phyloP scores from a whole-genome alignment of 2,113 vertebrate genomes.

The Sprattus sprattus region DNA sequence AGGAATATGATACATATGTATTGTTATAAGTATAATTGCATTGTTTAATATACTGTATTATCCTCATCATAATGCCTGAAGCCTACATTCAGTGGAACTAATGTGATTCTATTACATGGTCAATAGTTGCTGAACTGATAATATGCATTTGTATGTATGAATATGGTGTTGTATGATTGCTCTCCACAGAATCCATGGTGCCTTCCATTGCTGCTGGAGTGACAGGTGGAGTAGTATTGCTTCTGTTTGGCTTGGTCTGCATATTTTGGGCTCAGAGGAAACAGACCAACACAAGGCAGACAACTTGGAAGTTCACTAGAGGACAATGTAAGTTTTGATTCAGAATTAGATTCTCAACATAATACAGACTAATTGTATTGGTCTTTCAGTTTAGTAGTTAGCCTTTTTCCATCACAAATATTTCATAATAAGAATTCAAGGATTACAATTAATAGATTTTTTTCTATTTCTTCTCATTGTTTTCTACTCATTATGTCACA shows the following conservation, averaged over 20 bases:
- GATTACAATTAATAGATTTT: not conserved
- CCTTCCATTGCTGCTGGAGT: conserved; percentile 20
- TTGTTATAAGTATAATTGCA: not conserved
- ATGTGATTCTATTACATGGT: not conserved
- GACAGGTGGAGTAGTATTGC: conserved; percentile 12
- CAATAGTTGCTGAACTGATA: not conserved
- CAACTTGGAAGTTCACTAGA: not conserved
- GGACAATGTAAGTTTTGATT: conserved; percentile 3
- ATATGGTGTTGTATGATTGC: not conserved
- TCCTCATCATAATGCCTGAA: not conserved
- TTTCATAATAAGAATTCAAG: not conserved
- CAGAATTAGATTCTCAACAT: not conserved
- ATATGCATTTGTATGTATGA: not conserved
- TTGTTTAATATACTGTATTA: not conserved
- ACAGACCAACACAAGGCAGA: not conserved
- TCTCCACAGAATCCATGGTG: conserved; percentile 19
- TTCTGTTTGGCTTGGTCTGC: conserved; percentile 4
- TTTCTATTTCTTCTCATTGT: too few species aligned
- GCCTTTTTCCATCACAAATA: not conserved
- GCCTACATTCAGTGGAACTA: not conserved
- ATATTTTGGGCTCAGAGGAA: conserved; percentile 17
- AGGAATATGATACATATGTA: not conserved
- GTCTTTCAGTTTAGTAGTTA: not conserved
- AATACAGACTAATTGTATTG: not conserved
- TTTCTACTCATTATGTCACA: not conserved